Evolutionary conservation across 2,797 vertebrate species (phyloP), one percentile per base, ranked within the genome.

Genomic region (Darevskia nairensis): DNA sequence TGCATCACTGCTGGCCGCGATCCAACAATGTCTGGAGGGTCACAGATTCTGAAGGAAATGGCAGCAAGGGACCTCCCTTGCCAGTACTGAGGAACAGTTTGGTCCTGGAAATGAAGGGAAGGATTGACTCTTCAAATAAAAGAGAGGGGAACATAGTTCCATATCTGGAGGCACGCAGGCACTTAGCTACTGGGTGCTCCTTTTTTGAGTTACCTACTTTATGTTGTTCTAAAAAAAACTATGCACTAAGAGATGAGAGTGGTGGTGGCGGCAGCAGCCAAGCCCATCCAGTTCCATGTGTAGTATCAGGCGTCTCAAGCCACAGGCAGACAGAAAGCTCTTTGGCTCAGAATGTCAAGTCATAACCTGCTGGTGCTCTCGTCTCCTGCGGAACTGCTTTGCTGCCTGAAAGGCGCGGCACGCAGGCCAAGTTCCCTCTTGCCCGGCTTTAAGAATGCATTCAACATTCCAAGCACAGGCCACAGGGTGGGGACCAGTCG

Each of bases 401-500:
- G 80, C 88, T 44, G 89, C 2, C 2, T 68, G 39, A 74, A 50
- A 89, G 50, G 89, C 1, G 25, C 78, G 91, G 88, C 0, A 8
- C 89, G 84, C 68, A 83, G 91, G 86, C 94, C 96, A 94, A 93
- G 95, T 94, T 94, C 91, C 85, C 88, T 93, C 96, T 93, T 95
- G 94, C 90, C 92, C 90, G 59, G 88, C 89, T 41, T 69, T 87
- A 90, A 90, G 90, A 94, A 94, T 90, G 91, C 80, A 91, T 88
- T 91, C 69, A 80, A 85, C 59, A 86, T 74, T 92, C 84, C 76
- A 68, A 89, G 79, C 85, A 76, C 89, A 89, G 32, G 50, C 17
- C 90, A 86, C 41, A 95, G 94, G 95, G 94, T 89, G 95, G 86
- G 91, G 94, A 86, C 68, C 78, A 85, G 83, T 75, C 91, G 91